A percentile compares a stretch with the other conserved stretches of the same genome.
These are phyloP conservation scores for Galaxea fascicularis DNA, from an alignment of 92 coral and sea anemone species.

Conservation along the genomic window DNA sequence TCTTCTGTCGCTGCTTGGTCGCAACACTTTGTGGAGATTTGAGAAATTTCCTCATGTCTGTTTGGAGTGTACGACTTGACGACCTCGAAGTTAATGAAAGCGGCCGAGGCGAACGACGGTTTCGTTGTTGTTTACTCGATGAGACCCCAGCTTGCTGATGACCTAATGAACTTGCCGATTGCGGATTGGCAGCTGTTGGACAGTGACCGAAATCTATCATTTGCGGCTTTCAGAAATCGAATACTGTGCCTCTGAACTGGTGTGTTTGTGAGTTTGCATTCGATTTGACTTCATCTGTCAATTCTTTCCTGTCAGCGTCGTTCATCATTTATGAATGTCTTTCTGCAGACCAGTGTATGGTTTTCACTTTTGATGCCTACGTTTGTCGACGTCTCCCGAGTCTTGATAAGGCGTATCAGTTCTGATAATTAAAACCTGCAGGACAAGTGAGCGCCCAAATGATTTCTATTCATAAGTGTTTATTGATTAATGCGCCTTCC, in stretches of 20 bases:
- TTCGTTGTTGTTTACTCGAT: background rate
- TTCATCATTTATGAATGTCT: background rate
- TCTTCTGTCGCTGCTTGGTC: background rate
- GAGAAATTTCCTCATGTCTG: background rate
- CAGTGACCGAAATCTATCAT: too few species aligned
- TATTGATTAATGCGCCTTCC: too few species aligned
- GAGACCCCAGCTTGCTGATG: background rate
- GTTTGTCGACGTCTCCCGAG: background rate
- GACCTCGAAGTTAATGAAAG: background rate
- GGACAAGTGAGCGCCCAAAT: background rate
- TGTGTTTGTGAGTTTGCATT: background rate
- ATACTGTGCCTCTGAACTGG: background rate
- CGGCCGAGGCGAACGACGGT: background rate
- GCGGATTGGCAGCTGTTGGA: background rate
- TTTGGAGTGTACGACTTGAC: background rate
- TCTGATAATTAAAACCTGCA: background rate
- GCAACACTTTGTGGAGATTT: background rate
- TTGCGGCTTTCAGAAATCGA: too few species aligned
- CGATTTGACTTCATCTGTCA: background rate
- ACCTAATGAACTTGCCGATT: slow-evolving; percentile 8
- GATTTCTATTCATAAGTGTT: too few species aligned
- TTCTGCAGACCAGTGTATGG: background rate
- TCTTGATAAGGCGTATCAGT: background rate
- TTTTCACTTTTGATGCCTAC: background rate
- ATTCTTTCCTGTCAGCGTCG: background rate